phyloP scores from a whole-genome alignment of 2,113 vertebrate species.

The Crypturellus undulatus region DNA sequence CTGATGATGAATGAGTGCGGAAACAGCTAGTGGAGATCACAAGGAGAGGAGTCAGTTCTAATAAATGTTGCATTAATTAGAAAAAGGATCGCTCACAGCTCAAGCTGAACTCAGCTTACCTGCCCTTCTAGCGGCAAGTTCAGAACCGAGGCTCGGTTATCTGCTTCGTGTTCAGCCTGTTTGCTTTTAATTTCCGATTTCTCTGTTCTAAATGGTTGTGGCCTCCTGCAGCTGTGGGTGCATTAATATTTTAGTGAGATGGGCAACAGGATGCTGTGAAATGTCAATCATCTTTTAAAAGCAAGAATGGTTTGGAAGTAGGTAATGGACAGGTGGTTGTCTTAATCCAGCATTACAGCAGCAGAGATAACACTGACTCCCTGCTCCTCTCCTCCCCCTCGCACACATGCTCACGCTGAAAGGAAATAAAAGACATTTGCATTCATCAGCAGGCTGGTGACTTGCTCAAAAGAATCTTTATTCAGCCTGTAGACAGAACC shows the following conservation, averaged over 20 bases:
- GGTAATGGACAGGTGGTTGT: constrained; percentile 29
- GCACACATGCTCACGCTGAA: neutral
- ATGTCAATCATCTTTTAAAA: constrained; percentile 2
- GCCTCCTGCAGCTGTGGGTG: constrained; percentile 18
- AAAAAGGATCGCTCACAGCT: neutral
- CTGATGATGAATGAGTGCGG: neutral
- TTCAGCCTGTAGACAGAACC: neutral
- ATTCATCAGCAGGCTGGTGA: neutral
- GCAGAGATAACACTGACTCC: neutral
- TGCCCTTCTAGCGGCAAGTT: neutral
- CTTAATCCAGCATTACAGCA: constrained; percentile 5
- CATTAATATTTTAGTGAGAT: constrained; percentile 20
- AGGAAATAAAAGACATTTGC: neutral
- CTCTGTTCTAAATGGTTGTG: constrained; percentile 7
- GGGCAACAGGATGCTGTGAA: constrained; percentile 19
- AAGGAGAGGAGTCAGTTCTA: neutral
- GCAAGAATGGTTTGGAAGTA: neutral
- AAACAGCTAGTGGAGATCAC: neutral
- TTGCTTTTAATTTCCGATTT: constrained; percentile 31
- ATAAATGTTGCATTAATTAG: constrained; percentile 10
- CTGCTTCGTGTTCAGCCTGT: neutral
- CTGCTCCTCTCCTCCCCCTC: neutral
- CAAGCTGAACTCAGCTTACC: neutral
- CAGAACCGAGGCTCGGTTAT: neutral
- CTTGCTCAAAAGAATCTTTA: neutral